Evolutionary conservation across 2,797 vertebrate genomes (phyloP), one percentile per base, ranked within the genome.

Genomic region (Agapornis canus): DNA sequence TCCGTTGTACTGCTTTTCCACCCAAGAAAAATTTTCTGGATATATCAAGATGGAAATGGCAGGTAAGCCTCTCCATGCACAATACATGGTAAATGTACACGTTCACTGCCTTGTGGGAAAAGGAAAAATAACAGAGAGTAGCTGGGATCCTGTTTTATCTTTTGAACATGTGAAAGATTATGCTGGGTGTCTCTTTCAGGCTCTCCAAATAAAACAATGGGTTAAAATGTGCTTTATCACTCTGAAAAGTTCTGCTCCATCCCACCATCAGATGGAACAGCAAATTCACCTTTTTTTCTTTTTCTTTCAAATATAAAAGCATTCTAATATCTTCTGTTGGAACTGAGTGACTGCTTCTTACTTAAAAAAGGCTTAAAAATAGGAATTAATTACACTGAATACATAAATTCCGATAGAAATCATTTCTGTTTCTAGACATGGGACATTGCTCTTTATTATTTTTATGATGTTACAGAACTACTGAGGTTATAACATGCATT

Each of bases 391-490:
- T 93, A 61, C 57, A 45, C 4, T 0, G 12, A 66, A 82, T 81
- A 6, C 80, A 86, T 95, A 89, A 91, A 96, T 94, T 86, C 78
- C 3, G 0, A 11, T 52, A 64, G 86, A 94, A 94, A 88, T 91
- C 0, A 27, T 91, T 95, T 97, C 93, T 93, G 69, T 92, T 95
- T 92, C 94, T 92, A 83, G 95, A 81, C 92, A 91, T 40, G 89
- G 91, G 92, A 86, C 20, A 57, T 95, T 97, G 87, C 94, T 96
- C 81, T 96, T 97, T 91, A 94, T 86, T 95, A 66, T 87, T 96
- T 97, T 96, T 92, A 95, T 70, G 95, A 39, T 65, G 87, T 90
- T 95, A 56, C 81, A 70, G 81, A 91, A 85, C 56, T 95, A 87
- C 32, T 52, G 93, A 94, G 88, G 83, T 82, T 83, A 92, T 59